Percentiles rank a stretch among this genome's conserved stretches.
These are phyloP conservation scores for Micropoecilia bifurca DNA, from an alignment of 2,797 vertebrate genomes.

Conservation along the genomic window DNA sequence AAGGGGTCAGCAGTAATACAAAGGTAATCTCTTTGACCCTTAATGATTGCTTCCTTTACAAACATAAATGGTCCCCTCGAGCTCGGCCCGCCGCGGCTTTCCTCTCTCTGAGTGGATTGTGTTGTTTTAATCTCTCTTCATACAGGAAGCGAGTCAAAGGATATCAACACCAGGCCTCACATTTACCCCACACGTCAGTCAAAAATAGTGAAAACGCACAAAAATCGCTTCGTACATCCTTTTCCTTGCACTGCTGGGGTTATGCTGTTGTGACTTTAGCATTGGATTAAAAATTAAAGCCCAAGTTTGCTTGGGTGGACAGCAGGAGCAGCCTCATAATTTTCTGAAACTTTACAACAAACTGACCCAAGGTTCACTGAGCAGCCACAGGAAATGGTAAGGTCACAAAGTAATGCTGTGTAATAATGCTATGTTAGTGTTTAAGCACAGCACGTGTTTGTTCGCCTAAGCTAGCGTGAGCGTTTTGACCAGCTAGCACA, in stretches of 20 bases:
- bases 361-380: not conserved
- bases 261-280: not conserved
- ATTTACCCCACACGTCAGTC: not conserved
- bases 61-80: slow-evolving; percentile 48
- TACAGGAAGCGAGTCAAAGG: slow-evolving; percentile 45
- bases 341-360: not conserved
- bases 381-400: not conserved
- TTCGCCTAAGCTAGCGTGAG: not conserved
- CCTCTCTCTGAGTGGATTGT: slow-evolving; percentile 51
- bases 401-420: not conserved
- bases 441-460: too few species aligned
- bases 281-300: not conserved
- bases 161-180: slow-evolving; percentile 36
- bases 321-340: not conserved
- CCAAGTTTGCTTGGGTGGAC: not conserved
- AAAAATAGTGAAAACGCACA: not conserved
- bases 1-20: slow-evolving; percentile 68
- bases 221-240: not conserved
- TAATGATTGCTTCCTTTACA: slow-evolving; percentile 77
- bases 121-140: slow-evolving; percentile 53
- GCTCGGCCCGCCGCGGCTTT: slow-evolving; percentile 45
- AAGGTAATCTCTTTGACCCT: slow-evolving; percentile 80
- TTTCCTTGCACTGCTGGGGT: too few species aligned
- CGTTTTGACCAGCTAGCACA: not conserved
- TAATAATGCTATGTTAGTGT: not conserved